phyloP scores from a whole-genome alignment of 2,888 invertebrate genomes.

The Troglohyphantes excavatus region DNA sequence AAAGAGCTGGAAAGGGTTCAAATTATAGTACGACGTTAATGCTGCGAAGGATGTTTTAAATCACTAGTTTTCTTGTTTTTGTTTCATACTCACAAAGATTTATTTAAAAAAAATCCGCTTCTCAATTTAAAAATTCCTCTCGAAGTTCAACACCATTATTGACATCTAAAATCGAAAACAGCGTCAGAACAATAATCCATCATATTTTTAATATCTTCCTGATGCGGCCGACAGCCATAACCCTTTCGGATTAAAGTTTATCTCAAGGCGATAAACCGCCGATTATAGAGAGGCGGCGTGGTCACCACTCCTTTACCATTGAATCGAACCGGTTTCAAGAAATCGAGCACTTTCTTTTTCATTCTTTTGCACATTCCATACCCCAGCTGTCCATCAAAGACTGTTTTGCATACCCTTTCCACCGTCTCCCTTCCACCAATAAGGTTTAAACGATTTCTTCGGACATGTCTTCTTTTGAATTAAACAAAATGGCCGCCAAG shows the following conservation, averaged over 20 bases:
- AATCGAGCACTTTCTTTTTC: constrained; percentile 66
- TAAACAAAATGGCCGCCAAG: no score
- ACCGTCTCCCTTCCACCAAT: neutral
- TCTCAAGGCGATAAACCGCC: constrained; percentile 4
- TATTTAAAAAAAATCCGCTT: no score
- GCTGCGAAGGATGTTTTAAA: no score
- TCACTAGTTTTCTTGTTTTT: no score
- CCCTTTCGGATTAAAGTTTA: neutral
- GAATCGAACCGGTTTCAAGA: constrained; percentile 47
- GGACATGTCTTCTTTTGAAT: neutral
- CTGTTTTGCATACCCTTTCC: constrained; percentile 16
- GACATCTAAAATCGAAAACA: no score
- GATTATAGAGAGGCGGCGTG: neutral
- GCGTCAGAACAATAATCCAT: neutral
- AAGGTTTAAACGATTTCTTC: neutral
- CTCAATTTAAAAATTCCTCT: no score
- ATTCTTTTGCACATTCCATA: constrained; percentile 20
- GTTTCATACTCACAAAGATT: no score
- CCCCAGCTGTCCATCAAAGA: constrained; percentile 51
- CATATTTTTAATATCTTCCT: neutral
- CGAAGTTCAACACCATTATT: no score
- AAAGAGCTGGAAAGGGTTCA: no score
- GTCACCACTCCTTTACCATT: neutral
- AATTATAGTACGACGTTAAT: no score
- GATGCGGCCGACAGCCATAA: neutral